These are phyloP conservation scores for Megaceryle maxima DNA, from an alignment of 2,113 vertebrate genomes.

Conservation along the genomic window DNA sequence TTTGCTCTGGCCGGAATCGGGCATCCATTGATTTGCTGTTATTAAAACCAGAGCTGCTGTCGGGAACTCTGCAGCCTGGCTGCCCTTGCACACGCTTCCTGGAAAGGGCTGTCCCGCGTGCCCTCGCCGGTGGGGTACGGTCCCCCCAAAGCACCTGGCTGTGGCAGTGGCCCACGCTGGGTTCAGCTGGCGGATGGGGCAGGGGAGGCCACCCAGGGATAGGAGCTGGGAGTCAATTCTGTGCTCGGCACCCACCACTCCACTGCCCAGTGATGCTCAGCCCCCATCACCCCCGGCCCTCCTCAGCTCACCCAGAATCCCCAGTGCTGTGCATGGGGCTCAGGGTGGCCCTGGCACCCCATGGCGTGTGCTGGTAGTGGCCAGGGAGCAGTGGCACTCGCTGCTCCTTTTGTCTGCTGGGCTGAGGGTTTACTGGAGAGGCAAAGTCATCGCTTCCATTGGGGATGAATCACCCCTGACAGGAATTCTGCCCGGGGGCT, in stretches of 20 bases:
- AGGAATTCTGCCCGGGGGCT: slow-evolving; percentile 57
- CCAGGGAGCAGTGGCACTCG: fast-evolving
- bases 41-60: slow-evolving; percentile 68
- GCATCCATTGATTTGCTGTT: slow-evolving; percentile 66
- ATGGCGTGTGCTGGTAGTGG: background rate
- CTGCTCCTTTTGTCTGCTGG: background rate
- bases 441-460: slow-evolving; percentile 42
- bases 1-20: slow-evolving; percentile 23
- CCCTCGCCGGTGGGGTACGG: background rate
- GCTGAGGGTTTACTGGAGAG: slow-evolving; percentile 39
- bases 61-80: slow-evolving; percentile 58
- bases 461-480: slow-evolving; percentile 57
- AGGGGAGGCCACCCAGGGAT: fast-evolving
- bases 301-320: fast-evolving
- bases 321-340: fast-evolving
- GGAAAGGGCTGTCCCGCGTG: slow-evolving; percentile 9
- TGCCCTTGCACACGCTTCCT: slow-evolving; percentile 10
- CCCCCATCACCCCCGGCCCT: fast-evolving
- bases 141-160: background rate
- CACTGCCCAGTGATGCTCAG: background rate
- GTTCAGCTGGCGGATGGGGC: background rate
- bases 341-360: background rate
- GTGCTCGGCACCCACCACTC: fast-evolving
- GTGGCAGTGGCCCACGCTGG: fast-evolving
- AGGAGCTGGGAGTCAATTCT: background rate